Base-by-base conservation (phyloP, 2,797 vertebrate species). In the Spondyliosoma cantharus region DNA sequence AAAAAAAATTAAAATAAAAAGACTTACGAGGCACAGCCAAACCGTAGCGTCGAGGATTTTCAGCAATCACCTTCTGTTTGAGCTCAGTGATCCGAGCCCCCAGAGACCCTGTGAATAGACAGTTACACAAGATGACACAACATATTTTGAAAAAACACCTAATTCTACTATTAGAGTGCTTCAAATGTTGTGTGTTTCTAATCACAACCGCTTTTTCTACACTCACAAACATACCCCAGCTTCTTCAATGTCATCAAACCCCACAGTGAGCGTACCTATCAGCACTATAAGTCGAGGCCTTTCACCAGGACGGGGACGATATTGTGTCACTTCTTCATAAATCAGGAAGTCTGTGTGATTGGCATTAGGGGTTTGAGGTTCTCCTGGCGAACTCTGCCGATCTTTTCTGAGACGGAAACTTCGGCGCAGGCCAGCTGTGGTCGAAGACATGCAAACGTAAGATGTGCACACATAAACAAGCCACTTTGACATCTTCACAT, bases 1-100 rank as follows among this genome's bases (percentile, higher is more conserved):
- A 37, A 37, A 29, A 7, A 50, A 37, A 24, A 1, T 5, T n/a
- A 14, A 45, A 1, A 42, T 0, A 2, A 15, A 16, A 25, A 61
- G 20, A 95, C 97, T 97, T 92, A 99, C 97, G 97, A 90, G 97
- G 97, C 77, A 99, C 95, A 0, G 97, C 97, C 70, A 97, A 94
- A 0, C 96, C 96, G 0, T 96, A 98, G 37, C 92, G 94, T 54
- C 95, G 95, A 3, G 97, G 97, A 86, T 97, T 96, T 90, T 98
- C 97, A 0, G 96, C 94, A 48, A 98, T 96, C 81, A 97, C 94
- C 80, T 96, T 98, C 92, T 98, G 97, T 89, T 98, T 99, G 71
- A 99, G 95, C 87, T 99, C 97, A 16, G 96, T 96, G 78, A 97
- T 89, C 20, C 82, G 95, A 83, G 97, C 96, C 48, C 97, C 97